Conservation (phyloP, 2,888 invertebrate genomes). For the Herminia tarsipennalis region DNA sequence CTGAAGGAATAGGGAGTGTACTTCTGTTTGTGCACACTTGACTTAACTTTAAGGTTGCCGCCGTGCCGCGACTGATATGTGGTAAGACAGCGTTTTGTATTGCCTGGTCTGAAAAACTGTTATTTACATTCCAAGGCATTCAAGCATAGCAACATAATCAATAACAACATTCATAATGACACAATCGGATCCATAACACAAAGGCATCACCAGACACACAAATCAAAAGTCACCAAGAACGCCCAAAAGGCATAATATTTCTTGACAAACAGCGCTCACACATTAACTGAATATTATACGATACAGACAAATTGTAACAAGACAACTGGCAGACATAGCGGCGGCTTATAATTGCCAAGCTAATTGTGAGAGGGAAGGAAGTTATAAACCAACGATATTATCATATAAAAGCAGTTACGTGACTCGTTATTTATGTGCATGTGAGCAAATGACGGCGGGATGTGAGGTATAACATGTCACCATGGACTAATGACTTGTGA, state of each 20-base stretch:
- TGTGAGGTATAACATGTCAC: no score
- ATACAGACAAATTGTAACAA: constrained; percentile 23
- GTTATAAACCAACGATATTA: constrained; percentile 44
- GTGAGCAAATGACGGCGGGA: background rate
- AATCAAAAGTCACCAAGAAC: background rate
- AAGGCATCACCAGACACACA: background rate
- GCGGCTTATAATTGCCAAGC: constrained; percentile 31
- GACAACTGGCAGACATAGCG: constrained; percentile 32
- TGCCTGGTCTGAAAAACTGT: no score
- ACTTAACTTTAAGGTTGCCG: no score
- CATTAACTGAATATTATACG: constrained; percentile 11
- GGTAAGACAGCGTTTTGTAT: no score
- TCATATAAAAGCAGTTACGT: constrained; percentile 42
- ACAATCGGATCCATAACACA: background rate
- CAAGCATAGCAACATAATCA: background rate
- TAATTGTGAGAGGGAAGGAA: constrained; percentile 35
- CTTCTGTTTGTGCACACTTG: no score
- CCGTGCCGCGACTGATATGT: no score
- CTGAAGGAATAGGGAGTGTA: no score
- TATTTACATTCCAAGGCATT: no score
- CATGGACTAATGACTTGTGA: no score
- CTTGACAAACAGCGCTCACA: background rate
- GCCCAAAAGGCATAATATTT: background rate
- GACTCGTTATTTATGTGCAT: constrained; percentile 28
- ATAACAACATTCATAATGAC: background rate